Evolutionary conservation across 2,888 invertebrate species (phyloP).

Genomic region (Sycophila texana): DNA sequence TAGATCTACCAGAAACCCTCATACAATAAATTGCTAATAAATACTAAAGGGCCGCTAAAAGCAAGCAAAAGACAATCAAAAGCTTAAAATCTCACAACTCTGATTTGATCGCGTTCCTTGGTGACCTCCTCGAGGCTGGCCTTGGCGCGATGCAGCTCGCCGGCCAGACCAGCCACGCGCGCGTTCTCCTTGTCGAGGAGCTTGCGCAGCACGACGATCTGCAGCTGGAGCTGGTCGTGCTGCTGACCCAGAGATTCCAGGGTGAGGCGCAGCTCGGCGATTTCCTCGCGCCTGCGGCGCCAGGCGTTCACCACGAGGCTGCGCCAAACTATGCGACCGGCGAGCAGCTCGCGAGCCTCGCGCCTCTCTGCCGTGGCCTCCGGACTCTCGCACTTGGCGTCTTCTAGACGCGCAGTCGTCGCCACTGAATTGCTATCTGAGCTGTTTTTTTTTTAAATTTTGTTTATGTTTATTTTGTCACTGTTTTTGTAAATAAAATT

Average conservation of each 20-base stretch:
- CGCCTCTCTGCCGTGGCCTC: neutral
- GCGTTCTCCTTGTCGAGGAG: slow-evolving; percentile 79
- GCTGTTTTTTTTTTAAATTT: neutral
- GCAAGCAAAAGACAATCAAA: no score
- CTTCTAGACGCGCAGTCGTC: slow-evolving; percentile 15
- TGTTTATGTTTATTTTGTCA: neutral
- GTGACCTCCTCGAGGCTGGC: slow-evolving; percentile 76
- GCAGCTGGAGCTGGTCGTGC: slow-evolving; percentile 77
- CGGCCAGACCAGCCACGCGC: slow-evolving; percentile 77
- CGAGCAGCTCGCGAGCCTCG: slow-evolving; percentile 18
- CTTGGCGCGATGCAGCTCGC: slow-evolving; percentile 76
- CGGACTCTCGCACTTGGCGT: slow-evolving; percentile 11
- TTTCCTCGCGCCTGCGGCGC: slow-evolving; percentile 77
- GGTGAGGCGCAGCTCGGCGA: slow-evolving; percentile 75
- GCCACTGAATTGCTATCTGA: slow-evolving; percentile 27
- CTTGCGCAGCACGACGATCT: slow-evolving; percentile 79
- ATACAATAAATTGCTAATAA: no score
- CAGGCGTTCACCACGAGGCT: slow-evolving; percentile 78
- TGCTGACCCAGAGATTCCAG: slow-evolving; percentile 77
- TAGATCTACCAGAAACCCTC: no score
- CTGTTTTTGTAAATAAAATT: no score
- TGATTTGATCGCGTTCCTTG: slow-evolving; percentile 75
- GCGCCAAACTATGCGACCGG: slow-evolving; percentile 64
- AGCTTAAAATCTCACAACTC: slow-evolving; percentile 62
- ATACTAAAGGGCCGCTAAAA: no score